These are phyloP conservation scores for Anthophora plumipes DNA, from an alignment of 2,888 invertebrate species.

Conservation along the genomic window DNA sequence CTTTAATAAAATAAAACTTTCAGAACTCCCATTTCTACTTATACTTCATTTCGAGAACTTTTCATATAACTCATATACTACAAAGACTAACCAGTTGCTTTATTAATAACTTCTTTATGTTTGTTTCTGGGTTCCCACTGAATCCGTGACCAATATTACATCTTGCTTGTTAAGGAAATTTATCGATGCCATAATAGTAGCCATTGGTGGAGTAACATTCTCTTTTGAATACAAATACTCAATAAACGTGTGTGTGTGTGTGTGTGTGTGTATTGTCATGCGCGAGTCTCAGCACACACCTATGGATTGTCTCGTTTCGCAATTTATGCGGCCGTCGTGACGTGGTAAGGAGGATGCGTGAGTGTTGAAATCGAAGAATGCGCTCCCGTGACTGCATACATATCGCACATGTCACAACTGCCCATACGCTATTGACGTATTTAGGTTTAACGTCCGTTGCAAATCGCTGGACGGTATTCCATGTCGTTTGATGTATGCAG, in stretches of 20 bases:
- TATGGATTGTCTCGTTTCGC: conserved; percentile 61
- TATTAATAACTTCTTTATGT: too few species aligned
- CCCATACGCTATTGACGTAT: conserved; percentile 7
- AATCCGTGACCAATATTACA: background rate
- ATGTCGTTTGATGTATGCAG: background rate
- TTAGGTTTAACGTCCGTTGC: conserved; percentile 26
- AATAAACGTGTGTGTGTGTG: conserved; percentile 40
- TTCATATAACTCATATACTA: too few species aligned
- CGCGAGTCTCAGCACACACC: conserved; percentile 42
- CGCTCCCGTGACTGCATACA: conserved; percentile 3
- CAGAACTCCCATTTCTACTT: too few species aligned
- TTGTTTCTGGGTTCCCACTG: too few species aligned
- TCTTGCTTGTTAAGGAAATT: conserved; percentile 32
- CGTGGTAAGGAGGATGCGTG: conserved; percentile 24
- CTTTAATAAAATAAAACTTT: too few species aligned
- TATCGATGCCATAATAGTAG: conserved; percentile 38
- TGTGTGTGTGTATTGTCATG: conserved; percentile 38
- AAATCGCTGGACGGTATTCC: background rate
- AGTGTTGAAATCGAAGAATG: conserved; percentile 29
- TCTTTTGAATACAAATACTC: conserved; percentile 51
- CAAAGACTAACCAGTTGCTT: too few species aligned
- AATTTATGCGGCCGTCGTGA: conserved; percentile 64
- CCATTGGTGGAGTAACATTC: conserved; percentile 34
- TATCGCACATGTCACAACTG: conserved; percentile 11
- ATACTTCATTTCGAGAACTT: too few species aligned